Percentiles rank a stretch among this genome's conserved stretches.
phyloP scores from a whole-genome alignment of 2,797 vertebrate genomes.

The Pangasius larnaudii region DNA sequence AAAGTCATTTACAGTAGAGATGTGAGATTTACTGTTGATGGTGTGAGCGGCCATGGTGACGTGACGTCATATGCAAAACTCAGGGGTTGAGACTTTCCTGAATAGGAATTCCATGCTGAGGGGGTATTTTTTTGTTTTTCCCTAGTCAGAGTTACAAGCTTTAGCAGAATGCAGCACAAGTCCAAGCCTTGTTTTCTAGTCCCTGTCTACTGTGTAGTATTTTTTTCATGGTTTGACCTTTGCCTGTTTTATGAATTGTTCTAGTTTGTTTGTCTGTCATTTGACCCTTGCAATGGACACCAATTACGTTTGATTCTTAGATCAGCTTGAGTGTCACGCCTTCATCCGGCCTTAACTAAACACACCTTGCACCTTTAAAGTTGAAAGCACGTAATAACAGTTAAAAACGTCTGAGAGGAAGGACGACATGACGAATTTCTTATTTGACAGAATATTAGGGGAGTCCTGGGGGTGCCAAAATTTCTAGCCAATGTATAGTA shows the following conservation, averaged over 20 bases:
- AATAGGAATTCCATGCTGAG: neutral
- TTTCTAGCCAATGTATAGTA: neutral
- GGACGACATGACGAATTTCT: neutral
- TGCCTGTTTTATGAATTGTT: neutral
- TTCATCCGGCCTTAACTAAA: neutral
- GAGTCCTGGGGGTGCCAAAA: neutral
- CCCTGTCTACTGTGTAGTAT: neutral
- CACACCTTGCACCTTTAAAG: neutral
- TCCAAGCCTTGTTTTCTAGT: neutral
- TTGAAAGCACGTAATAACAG: neutral
- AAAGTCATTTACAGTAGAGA: neutral
- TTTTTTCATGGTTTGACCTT: neutral
- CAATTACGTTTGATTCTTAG: neutral
- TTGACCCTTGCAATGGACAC: neutral
- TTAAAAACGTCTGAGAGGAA: too few species aligned
- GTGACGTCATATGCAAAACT: neutral
- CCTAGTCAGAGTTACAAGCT: too few species aligned
- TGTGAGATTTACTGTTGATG: neutral
- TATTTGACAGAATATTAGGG: neutral
- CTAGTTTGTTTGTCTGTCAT: neutral
- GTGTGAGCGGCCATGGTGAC: neutral
- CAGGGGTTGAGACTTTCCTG: neutral
- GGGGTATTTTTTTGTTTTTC: neutral
- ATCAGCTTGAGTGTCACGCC: neutral
- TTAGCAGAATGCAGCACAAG: neutral